A percentile compares a stretch with the other conserved stretches of the same genome.
Conservation (phyloP, 2,888 invertebrate species). For the Epirrhoe tristata region DNA sequence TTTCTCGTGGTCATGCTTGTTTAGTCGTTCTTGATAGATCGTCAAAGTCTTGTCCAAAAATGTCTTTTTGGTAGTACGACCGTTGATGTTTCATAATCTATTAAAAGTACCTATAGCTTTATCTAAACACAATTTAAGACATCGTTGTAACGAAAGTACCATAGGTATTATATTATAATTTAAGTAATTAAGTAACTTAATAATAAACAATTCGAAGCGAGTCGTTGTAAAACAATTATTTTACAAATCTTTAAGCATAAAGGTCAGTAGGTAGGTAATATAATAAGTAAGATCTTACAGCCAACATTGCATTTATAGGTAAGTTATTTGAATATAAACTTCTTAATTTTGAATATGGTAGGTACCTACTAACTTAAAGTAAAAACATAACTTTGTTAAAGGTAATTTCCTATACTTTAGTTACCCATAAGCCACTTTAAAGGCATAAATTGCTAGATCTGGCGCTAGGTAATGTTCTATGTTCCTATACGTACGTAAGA, state of each 20-base stretch:
- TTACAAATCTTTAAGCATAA: background rate
- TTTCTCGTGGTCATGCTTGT: too few relatives aligned
- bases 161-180: background rate
- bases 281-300: background rate
- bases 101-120: background rate
- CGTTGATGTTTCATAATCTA: background rate
- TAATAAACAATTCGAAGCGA: background rate
- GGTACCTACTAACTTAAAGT: background rate
- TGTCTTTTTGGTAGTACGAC: too few relatives aligned
- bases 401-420: background rate
- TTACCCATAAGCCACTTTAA: background rate
- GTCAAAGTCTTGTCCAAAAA: too few relatives aligned
- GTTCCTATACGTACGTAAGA: background rate
- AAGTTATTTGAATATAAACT: background rate
- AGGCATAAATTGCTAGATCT: background rate
- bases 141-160: slow-evolving; percentile 4
- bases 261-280: too few relatives aligned
- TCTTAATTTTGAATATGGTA: background rate
- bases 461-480: background rate
- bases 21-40: too few relatives aligned
- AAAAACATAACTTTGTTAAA: background rate
- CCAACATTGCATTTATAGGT: background rate
- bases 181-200: background rate
- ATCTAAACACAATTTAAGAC: slow-evolving; percentile 6
- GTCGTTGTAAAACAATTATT: slow-evolving; percentile 12